Evolutionary conservation across 2,888 invertebrate genomes (phyloP).

Genomic region (Liopterus haemorrhoidalis): DNA sequence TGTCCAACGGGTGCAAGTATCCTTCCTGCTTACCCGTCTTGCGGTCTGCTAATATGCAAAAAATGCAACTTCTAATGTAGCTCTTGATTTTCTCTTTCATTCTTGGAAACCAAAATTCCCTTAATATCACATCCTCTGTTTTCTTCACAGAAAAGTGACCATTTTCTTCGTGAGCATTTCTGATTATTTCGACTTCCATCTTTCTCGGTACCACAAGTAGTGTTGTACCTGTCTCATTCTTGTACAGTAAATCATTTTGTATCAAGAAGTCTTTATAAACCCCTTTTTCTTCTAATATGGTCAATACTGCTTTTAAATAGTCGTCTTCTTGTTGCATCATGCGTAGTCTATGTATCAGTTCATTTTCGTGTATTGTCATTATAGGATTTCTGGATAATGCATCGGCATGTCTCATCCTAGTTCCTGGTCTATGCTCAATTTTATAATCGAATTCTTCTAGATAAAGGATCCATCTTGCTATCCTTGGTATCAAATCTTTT

Average conservation of each 20-base stretch:
- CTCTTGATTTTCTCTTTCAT: slow-evolving; percentile 23
- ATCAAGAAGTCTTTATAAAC: neutral
- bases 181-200: slow-evolving; percentile 21
- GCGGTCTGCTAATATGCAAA: slow-evolving; percentile 22
- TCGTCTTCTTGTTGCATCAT: neutral
- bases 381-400: slow-evolving; percentile 1
- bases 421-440: slow-evolving; percentile 23
- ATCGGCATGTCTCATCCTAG: slow-evolving; percentile 24
- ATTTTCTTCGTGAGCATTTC: slow-evolving; percentile 18
- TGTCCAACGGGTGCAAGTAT: slow-evolving; percentile 15
- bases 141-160: slow-evolving; percentile 24
- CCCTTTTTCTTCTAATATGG: neutral
- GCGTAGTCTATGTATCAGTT: neutral
- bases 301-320: neutral
- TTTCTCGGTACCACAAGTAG: slow-evolving; percentile 10
- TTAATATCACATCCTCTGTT: slow-evolving; percentile 15
- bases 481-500: neutral
- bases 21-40: slow-evolving; percentile 22
- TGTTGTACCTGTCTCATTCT: neutral
- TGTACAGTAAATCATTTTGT: neutral
- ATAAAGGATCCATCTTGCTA: slow-evolving; percentile 23
- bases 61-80: slow-evolving; percentile 18
- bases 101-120: slow-evolving; percentile 21
- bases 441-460: slow-evolving; percentile 24
- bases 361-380: neutral